A percentile compares a stretch with the other conserved stretches of the same genome.
phyloP scores from a whole-genome alignment of 2,113 vertebrate species.

The Hemiprocne comata region DNA sequence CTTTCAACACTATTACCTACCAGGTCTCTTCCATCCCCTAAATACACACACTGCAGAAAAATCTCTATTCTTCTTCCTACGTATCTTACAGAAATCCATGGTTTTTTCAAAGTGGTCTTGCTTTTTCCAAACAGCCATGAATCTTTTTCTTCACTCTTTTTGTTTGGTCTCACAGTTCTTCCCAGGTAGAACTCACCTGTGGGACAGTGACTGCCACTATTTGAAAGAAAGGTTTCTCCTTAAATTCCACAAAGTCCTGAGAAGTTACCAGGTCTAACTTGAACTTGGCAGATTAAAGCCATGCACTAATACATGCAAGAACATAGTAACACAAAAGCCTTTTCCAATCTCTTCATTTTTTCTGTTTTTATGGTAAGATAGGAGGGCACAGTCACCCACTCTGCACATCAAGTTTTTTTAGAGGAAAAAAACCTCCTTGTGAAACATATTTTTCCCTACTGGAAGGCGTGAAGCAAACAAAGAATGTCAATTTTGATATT shows the following conservation, averaged over 20 bases:
- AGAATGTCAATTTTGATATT: not conserved
- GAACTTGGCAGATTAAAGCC: not conserved
- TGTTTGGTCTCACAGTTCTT: not conserved
- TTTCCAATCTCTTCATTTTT: not conserved
- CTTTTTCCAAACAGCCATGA: not conserved
- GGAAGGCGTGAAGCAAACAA: not conserved
- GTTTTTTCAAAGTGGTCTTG: not conserved
- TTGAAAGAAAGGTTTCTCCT: not conserved
- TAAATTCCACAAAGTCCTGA: not conserved
- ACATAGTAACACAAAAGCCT: not conserved
- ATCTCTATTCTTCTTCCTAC: not conserved
- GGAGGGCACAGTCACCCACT: constrained; percentile 26
- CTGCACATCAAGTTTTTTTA: not conserved
- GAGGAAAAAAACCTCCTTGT: not conserved
- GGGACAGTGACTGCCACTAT: not conserved
- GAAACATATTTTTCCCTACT: not conserved
- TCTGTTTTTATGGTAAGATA: not conserved
- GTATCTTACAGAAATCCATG: not conserved
- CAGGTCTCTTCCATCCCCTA: not conserved
- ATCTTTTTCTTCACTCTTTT: not conserved
- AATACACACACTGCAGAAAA: not conserved
- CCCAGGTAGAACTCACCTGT: not conserved
- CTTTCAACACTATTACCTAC: not conserved
- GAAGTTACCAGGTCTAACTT: not conserved
- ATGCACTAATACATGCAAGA: not conserved